Evolutionary conservation across 2,113 vertebrate species (phyloP).

Genomic region (Ageneiosus marmoratus): DNA sequence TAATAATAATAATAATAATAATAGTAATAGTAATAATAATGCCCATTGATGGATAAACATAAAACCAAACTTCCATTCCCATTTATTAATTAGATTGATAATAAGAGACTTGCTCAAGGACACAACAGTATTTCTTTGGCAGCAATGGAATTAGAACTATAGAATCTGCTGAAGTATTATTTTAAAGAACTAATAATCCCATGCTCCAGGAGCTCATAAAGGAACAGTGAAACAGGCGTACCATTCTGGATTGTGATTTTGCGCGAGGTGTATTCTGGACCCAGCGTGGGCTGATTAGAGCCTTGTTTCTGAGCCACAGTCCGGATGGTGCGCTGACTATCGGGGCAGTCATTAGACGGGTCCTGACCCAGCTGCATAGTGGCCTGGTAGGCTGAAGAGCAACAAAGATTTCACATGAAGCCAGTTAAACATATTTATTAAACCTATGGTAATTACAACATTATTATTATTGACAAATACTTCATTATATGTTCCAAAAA

Average conservation of each 20-base stretch:
- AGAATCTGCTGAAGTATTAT: no score
- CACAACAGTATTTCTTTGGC: no score
- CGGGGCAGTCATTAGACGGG: constrained; percentile 86
- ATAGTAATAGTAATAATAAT: no score
- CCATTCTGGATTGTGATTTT: constrained; percentile 91
- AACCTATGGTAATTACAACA: neutral
- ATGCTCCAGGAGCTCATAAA: neutral
- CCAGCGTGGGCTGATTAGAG: constrained; percentile 78
- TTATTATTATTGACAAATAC: neutral
- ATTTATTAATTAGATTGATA: no score
- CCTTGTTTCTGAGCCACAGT: constrained; percentile 86
- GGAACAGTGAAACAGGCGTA: constrained; percentile 67
- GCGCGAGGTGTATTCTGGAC: constrained; percentile 84
- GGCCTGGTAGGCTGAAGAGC: constrained; percentile 83
- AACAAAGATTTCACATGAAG: neutral
- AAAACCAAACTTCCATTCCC: no score
- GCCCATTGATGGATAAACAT: no score
- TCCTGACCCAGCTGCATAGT: constrained; percentile 84
- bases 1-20: no score
- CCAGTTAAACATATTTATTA: neutral
- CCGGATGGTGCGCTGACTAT: constrained; percentile 84
- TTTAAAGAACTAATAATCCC: neutral
- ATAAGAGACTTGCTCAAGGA: no score
- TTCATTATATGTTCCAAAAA: neutral
- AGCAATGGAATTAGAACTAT: no score